A percentile compares a stretch with the other conserved stretches of the same genome.
These are phyloP conservation scores for Lytechinus variegatus DNA, from an alignment of 35 echinoderm and acorn worm genomes.

Conservation along the genomic window DNA sequence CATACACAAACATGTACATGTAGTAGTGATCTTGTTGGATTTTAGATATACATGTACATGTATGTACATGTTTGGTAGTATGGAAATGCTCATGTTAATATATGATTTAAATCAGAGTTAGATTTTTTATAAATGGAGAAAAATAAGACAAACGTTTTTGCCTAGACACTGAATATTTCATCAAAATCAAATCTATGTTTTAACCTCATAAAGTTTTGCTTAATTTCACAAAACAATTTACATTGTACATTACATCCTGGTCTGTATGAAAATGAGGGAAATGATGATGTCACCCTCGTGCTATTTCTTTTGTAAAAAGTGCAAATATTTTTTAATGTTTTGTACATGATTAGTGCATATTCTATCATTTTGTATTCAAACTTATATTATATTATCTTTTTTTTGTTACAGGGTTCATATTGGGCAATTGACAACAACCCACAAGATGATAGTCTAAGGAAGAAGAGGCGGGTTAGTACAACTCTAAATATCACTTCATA, in stretches of 20 bases:
- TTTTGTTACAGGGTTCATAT: conserved; percentile 80
- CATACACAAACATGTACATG: not conserved
- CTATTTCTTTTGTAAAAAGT: no score
- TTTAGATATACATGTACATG: no score
- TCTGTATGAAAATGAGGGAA: no score
- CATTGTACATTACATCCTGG: no score
- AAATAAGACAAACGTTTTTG: not conserved
- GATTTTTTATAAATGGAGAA: not conserved
- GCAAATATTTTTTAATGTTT: no score
- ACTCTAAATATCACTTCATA: no score
- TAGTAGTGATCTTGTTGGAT: not conserved
- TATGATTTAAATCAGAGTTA: not conserved
- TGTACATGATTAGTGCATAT: no score
- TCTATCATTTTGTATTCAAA: no score
- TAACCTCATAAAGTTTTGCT: no score
- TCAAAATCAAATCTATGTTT: not conserved
- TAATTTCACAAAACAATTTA: no score
- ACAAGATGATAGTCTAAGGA: conserved; percentile 67
- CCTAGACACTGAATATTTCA: not conserved
- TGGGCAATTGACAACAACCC: conserved; percentile 93
- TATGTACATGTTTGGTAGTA: not conserved
- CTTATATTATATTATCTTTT: not conserved
- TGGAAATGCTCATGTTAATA: not conserved
- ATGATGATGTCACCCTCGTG: no score
- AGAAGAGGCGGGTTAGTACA: not conserved